Evolutionary conservation across 2,113 vertebrate genomes (phyloP).

Genomic region (Nycticebus coucang): DNA sequence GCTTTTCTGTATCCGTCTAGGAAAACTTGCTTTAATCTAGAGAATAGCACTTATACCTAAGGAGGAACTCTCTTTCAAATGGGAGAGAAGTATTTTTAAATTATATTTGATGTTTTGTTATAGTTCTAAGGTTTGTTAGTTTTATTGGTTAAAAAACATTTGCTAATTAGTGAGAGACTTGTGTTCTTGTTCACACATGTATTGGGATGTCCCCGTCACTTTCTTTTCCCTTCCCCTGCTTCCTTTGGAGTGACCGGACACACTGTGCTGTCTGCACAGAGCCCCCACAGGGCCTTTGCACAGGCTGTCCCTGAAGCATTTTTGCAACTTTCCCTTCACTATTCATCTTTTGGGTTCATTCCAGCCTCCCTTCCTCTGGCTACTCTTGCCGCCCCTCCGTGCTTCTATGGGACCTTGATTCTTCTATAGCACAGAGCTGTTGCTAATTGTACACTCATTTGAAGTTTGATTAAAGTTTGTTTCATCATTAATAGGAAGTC

Average conservation of each 20-base stretch:
- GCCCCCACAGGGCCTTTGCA: background rate
- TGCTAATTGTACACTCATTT: background rate
- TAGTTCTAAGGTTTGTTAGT: background rate
- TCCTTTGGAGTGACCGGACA: background rate
- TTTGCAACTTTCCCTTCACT: background rate
- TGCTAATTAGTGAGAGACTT: background rate
- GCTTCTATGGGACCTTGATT: background rate
- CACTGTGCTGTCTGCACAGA: background rate
- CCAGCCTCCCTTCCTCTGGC: background rate
- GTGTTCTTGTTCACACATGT: background rate
- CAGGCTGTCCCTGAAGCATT: background rate
- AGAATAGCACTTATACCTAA: background rate
- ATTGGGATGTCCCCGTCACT: background rate
- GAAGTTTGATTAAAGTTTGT: background rate
- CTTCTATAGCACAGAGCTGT: background rate
- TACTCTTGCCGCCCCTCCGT: background rate
- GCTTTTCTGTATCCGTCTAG: background rate
- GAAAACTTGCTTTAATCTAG: background rate
- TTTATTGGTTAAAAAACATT: background rate
- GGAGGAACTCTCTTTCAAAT: conserved; percentile 3
- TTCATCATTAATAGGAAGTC: background rate
- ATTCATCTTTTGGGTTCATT: background rate
- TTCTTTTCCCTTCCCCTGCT: background rate
- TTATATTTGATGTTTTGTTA: conserved; percentile 16
- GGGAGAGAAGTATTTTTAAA: background rate